Evolutionary conservation across 1,140 invertebrate species (phyloP), one percentile per base, ranked within the genome.

Genomic region (Temnothorax curvispinosus): DNA sequence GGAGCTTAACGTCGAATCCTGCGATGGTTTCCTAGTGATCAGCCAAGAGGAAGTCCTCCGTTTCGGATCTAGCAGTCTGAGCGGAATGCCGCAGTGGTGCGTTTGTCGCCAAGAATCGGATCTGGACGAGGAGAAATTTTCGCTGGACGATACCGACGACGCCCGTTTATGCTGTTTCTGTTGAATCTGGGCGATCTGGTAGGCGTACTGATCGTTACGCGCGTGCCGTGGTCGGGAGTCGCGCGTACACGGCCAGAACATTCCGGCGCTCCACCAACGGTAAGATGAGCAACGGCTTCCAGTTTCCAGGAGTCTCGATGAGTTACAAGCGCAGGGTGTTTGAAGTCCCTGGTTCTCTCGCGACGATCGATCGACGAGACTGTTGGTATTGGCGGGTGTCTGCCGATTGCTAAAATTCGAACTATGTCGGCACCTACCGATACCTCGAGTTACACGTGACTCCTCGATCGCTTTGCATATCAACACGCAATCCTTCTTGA

Each of bases 401-500:
- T 98, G 97, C 11, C 98, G 96, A 93, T 98, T 98, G 90, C 98
- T 98, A 93, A 98, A 98, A 94, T 98, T 98, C 38, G 97, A 98
- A 86, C 97, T 98, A 94, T 98, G 97, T 50, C 98, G 94, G 92
- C 98, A 98, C 65, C 98, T 96, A 0, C 98, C 98, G 84, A 98
- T 98, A 13, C 98, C 98, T 15, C 98, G 96, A 0, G 98, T 98
- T 0, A 99, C 98, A 41, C 98, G 96, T 0, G 98, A 98, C 93
- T 99, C 98, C 94, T 99, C 98, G 89, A 99, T 99, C 9, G 98
- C 97, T 93, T 99, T 98, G 94, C 99, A 99, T 67, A 99, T 98
- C 88, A 99, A 97, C 0, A 99, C 98, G 94, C 99, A 99, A 93
- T 99, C 99, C 94, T 99, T 99, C 94, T 99, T 99, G 94, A 99